phyloP scores from a whole-genome alignment of 2,113 vertebrate species.

The Indicator indicator region DNA sequence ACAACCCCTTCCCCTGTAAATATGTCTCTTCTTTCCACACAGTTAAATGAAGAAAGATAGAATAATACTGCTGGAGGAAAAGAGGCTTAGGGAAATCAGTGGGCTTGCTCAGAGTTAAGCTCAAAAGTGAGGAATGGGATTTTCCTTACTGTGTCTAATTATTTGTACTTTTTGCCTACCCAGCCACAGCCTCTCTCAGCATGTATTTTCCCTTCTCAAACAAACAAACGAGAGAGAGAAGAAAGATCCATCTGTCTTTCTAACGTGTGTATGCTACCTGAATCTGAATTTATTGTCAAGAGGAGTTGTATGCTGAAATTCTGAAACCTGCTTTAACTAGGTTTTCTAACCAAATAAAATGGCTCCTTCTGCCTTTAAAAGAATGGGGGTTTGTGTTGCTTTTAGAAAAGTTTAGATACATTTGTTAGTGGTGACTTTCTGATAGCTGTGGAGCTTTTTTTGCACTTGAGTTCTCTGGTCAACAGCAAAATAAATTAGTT shows the following conservation, averaged over 20 bases:
- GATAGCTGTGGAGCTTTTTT: background rate
- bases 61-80: background rate
- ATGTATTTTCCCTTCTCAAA: background rate
- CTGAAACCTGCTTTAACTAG: background rate
- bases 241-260: background rate
- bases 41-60: background rate
- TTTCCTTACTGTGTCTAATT: background rate
- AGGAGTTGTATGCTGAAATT: background rate
- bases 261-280: background rate
- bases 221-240: rapidly evolving
- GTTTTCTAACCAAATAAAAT: background rate
- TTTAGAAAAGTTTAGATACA: background rate
- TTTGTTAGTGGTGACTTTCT: background rate
- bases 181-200: background rate
- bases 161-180: background rate
- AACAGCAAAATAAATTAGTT: background rate
- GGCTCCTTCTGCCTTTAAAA: background rate
- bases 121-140: background rate
- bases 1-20: background rate
- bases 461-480: background rate
- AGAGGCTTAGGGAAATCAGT: background rate
- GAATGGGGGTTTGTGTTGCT: background rate
- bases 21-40: background rate
- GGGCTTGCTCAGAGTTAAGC: background rate
- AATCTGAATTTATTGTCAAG: background rate